Percentiles rank a stretch among this genome's conserved stretches.
Evolutionary conservation across 2,888 invertebrate genomes (phyloP).

Genomic region (Parnassius smintheus): DNA sequence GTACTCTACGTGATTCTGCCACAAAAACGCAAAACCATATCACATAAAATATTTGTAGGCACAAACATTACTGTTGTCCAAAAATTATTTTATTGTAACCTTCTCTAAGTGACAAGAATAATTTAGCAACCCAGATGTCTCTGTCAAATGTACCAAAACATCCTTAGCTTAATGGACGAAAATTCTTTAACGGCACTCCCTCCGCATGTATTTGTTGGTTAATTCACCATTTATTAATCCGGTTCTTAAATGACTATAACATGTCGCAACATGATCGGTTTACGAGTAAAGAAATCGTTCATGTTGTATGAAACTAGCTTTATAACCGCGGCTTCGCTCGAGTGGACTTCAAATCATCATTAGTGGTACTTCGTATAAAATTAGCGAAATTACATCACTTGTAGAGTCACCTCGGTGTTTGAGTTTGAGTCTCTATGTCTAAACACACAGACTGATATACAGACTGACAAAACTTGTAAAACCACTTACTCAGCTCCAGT

Average conservation of each 20-base stretch:
- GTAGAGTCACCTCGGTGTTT: no score
- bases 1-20: no score
- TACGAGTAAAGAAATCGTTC: neutral
- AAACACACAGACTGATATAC: no score
- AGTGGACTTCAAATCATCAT: no score
- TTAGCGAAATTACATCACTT: no score
- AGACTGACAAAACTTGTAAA: no score
- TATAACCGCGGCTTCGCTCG: no score
- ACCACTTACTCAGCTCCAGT: no score
- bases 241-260: constrained; percentile 12
- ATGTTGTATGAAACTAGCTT: neutral
- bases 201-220: constrained; percentile 6
- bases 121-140: constrained; percentile 20
- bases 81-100: constrained; percentile 21
- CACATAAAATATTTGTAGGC: no score
- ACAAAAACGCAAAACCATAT: no score
- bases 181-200: constrained; percentile 23
- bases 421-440: no score
- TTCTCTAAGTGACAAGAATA: constrained; percentile 20
- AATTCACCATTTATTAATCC: constrained; percentile 4
- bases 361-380: no score
- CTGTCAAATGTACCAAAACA: constrained; percentile 7
- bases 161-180: constrained; percentile 18
- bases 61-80: constrained; percentile 2
- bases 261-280: constrained; percentile 10